These are phyloP conservation scores for Falco novaeseelandiae DNA, from an alignment of 2,797 vertebrate genomes.

Conservation along the genomic window DNA sequence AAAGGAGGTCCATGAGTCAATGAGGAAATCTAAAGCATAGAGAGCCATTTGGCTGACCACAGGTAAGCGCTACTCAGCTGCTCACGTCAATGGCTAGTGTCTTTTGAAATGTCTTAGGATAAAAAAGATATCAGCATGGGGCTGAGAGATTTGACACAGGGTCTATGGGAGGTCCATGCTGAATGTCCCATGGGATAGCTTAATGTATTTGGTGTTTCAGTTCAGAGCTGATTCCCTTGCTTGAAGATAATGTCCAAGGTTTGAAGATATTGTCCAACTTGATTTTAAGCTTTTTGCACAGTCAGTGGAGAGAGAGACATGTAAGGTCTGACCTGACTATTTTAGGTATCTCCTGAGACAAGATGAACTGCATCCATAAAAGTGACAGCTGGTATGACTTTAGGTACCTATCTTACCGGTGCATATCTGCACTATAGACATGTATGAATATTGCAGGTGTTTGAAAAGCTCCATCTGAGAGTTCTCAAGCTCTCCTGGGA, in stretches of 20 bases:
- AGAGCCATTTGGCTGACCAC: not conserved
- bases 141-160: not conserved
- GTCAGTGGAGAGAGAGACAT: not conserved
- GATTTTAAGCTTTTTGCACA: not conserved
- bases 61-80: not conserved
- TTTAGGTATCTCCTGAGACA: not conserved
- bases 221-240: not conserved
- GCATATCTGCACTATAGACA: not conserved
- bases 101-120: not conserved
- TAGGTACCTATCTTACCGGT: not conserved
- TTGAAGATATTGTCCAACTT: not conserved
- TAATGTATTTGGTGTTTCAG: not conserved
- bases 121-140: not conserved
- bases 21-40: not conserved
- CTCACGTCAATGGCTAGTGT: not conserved
- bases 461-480: not conserved
- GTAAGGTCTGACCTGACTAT: not conserved
- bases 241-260: not conserved
- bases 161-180: accelerated
- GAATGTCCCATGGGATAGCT: not conserved
- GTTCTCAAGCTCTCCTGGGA: not conserved
- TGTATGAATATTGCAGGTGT: not conserved
- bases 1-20: not conserved
- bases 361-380: not conserved
- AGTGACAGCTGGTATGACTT: not conserved